A percentile compares a stretch with the other conserved stretches of the same genome.
These are phyloP conservation scores for Epistrophe eligans DNA, from an alignment of 2,888 invertebrate species.

Conservation along the genomic window DNA sequence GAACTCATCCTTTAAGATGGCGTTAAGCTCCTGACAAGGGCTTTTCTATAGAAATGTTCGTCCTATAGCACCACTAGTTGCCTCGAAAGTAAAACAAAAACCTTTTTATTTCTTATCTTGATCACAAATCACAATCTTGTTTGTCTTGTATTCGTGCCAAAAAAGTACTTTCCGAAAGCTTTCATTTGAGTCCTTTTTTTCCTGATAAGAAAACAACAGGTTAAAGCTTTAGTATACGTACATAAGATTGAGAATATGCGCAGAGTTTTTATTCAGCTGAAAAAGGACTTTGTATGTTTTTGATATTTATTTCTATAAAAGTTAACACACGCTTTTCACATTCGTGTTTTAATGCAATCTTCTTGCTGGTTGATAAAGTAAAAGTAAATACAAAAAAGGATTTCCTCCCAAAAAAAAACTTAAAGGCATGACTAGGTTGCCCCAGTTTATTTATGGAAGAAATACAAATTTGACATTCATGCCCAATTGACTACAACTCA, in stretches of 20 bases:
- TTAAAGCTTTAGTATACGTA: conserved; percentile 42
- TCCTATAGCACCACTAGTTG: conserved; percentile 52
- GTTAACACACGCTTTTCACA: background rate
- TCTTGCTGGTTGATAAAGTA: background rate
- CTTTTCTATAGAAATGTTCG: conserved; percentile 26
- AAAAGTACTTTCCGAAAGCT: conserved; percentile 17
- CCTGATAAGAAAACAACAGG: conserved; percentile 50
- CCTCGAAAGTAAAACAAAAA: conserved; percentile 20
- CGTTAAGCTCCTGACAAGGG: conserved; percentile 39
- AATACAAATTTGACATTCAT: no score
- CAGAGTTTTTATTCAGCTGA: conserved; percentile 57
- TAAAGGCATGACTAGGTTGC: no score
- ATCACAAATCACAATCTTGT: conserved; percentile 38
- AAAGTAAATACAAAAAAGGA: no score
- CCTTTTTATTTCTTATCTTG: conserved; percentile 31
- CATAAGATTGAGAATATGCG: conserved; percentile 33
- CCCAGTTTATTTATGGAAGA: no score
- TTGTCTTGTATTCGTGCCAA: background rate
- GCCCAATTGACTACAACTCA: no score
- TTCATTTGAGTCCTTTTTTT: background rate
- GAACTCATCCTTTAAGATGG: background rate
- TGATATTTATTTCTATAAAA: background rate
- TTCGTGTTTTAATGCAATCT: background rate
- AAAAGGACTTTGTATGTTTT: background rate
- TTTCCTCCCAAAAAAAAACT: no score